A percentile compares a stretch with the other conserved stretches of the same genome.
These are phyloP conservation scores for Piezodorus guildinii DNA, from an alignment of 1,140 invertebrate genomes.

Conservation along the genomic window DNA sequence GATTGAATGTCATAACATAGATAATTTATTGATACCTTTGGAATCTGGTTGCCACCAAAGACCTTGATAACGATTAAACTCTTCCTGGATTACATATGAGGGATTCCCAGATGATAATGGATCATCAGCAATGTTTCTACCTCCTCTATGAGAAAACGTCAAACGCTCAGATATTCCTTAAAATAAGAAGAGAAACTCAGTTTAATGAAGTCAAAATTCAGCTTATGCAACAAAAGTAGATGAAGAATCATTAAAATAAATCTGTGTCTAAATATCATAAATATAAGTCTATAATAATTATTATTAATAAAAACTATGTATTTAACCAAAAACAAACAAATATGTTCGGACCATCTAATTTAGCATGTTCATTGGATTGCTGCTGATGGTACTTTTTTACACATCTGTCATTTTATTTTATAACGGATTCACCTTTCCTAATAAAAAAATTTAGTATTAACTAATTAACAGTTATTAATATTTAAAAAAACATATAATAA, in stretches of 20 bases:
- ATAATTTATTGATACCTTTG: slow-evolving; percentile 36
- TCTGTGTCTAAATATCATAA: background rate
- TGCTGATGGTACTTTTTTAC: no score
- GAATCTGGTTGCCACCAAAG: slow-evolving; percentile 93
- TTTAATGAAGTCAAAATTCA: background rate
- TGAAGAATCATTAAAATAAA: background rate
- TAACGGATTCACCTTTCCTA: no score
- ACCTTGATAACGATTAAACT: slow-evolving; percentile 89
- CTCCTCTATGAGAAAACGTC: slow-evolving; percentile 71
- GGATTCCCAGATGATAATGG: slow-evolving; percentile 82
- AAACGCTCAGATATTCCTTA: slow-evolving; percentile 45
- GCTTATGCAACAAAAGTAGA: background rate
- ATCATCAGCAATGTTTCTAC: slow-evolving; percentile 60
- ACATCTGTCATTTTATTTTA: no score
- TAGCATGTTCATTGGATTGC: no score
- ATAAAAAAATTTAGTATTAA: no score
- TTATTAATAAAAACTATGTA: no score
- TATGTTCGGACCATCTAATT: no score
- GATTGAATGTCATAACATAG: no score
- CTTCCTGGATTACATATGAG: slow-evolving; percentile 96
- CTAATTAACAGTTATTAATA: no score
- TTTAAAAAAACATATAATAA: no score
- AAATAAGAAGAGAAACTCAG: slow-evolving; percentile 18
- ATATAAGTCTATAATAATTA: background rate
- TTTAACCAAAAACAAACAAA: no score